Base-by-base conservation (phyloP, 1,140 invertebrate species). In the Euwallacea similis region DNA sequence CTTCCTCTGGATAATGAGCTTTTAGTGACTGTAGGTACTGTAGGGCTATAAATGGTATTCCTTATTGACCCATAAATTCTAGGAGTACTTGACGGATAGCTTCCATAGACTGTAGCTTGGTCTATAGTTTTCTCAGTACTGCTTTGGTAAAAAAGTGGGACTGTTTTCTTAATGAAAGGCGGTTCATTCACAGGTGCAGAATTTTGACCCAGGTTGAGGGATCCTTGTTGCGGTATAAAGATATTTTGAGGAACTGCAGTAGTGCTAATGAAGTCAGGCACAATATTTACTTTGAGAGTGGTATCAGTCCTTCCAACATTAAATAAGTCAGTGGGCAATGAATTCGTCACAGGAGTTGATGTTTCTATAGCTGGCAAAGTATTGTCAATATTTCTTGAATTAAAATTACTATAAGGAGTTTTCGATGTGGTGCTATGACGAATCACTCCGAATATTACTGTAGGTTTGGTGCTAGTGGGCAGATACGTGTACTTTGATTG, bases 71-170 rank as follows among this genome's bases (percentile, higher is more conserved):
- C 13, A 7, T 10, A 43, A 41, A 16, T 7, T 55, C 59, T 53
- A 15, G 43, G 33, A 33, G 58, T 69, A 55, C 61, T 74, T 9
- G 71, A 64, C 8, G 66, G 43, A 68, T 72, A 75, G 6, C 61
- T 70, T 6, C 76, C 76, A 60, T 75, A 76, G 15, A 76, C 70
- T 7, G 72, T 73, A 42, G 74, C 72, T 6, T 72, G 69, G 66
- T 76, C 71, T 7, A 69, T 21, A 8, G 71, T 53, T 67, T 43
- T 74, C 15, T 66, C 61, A 16, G 71, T 72, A 64, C 55, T 72
- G 10, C 16, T 8, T 21, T 33, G n/a, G 43, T 72, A 72, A 11
- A 72, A 21, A 11, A 72, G 58, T 42, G 71, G 59, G 13, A 67
- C 59, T 6, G 58, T 63, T 43, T 72, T 72, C 33, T 72, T 72